A percentile compares a stretch with the other conserved stretches of the same genome.
Evolutionary conservation across 2,113 vertebrate species (phyloP).

Genomic region (Hemiscyllium ocellatum): DNA sequence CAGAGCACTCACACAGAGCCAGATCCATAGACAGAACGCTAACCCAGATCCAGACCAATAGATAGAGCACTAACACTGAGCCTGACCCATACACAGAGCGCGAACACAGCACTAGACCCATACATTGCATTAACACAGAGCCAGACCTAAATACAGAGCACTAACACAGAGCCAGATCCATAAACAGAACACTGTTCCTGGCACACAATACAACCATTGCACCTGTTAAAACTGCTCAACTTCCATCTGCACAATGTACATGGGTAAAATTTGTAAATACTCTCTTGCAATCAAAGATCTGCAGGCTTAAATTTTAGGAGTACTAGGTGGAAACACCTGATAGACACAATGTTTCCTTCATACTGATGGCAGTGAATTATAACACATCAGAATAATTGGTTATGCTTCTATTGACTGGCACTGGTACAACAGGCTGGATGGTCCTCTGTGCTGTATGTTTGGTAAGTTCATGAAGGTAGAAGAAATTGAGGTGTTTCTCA

Average conservation of each 20-base stretch:
- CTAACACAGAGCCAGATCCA: not conserved
- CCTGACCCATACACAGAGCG: too few relatives aligned
- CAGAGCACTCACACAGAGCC: too few relatives aligned
- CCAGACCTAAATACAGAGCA: too few relatives aligned
- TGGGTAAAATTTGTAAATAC: not conserved
- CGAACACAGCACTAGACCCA: too few relatives aligned
- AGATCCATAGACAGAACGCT: too few relatives aligned
- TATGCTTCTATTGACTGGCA: not conserved
- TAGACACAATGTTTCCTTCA: not conserved
- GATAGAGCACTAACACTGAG: not conserved
- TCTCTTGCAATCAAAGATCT: not conserved
- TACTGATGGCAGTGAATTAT: not conserved
- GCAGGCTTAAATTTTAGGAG: not conserved
- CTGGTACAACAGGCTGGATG: not conserved
- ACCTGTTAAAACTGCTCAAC: not conserved
- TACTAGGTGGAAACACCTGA: not conserved
- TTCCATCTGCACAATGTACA: not conserved
- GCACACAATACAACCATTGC: not conserved
- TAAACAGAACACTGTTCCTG: not conserved
- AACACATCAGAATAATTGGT: not conserved
- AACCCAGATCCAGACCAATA: not conserved
- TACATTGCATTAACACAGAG: not conserved
- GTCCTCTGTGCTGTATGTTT: not conserved
- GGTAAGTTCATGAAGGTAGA: not conserved
- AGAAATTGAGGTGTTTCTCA: not conserved